Conservation (phyloP, 1,140 invertebrate genomes). For the Sipha flava region DNA sequence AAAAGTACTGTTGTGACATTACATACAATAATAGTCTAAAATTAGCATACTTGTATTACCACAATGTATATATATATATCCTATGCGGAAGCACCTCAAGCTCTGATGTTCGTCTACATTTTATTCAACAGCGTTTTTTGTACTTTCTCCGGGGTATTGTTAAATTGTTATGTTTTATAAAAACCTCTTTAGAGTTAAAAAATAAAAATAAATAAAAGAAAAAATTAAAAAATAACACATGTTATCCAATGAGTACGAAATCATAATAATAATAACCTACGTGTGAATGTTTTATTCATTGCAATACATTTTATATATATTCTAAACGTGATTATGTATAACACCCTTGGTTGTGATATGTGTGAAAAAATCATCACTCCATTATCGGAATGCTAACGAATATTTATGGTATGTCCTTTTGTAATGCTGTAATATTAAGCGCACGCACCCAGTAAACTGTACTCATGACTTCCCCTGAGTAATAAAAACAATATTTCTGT, state of each 20-base stretch:
- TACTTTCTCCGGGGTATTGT: slow-evolving; percentile 25
- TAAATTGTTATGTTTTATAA: not conserved
- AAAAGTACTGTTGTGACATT: not conserved
- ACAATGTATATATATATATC: not conserved
- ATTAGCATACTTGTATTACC: slow-evolving; percentile 13
- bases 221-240: no score
- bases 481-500: not conserved
- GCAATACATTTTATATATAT: not conserved
- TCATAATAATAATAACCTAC: not conserved
- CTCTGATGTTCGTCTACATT: not conserved
- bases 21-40: not conserved
- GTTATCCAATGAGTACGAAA: slow-evolving; percentile 12
- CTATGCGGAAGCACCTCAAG: slow-evolving; percentile 9
- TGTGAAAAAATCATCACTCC: not conserved
- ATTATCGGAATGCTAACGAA: no score
- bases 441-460: no score
- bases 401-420: not conserved
- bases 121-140: not conserved
- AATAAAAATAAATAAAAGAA: no score
- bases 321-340: not conserved
- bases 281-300: slow-evolving; percentile 13
- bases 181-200: not conserved
- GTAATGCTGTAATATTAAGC: not conserved
- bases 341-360: not conserved
- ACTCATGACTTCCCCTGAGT: not conserved